Evolutionary conservation across 2,797 vertebrate species (phyloP).

Genomic region (Manis pentadactyla): DNA sequence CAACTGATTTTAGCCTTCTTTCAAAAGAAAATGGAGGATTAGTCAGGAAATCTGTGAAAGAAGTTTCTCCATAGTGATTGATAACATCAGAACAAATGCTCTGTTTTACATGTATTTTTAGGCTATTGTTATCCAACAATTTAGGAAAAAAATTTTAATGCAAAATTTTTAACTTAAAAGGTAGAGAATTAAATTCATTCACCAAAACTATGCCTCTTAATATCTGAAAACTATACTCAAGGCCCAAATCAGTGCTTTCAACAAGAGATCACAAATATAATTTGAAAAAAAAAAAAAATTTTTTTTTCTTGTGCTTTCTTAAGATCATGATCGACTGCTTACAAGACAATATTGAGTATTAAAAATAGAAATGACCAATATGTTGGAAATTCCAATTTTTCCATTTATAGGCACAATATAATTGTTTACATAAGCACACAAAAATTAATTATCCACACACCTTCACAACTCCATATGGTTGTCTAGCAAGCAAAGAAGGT

Average conservation of each 20-base stretch:
- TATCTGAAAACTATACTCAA: constrained; percentile 23
- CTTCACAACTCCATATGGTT: neutral
- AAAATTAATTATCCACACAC: constrained; percentile 34
- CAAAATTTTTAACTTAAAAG: constrained; percentile 29
- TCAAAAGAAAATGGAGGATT: constrained; percentile 2
- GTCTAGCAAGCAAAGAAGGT: neutral
- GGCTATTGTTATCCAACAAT: neutral
- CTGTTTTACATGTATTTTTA: constrained; percentile 42
- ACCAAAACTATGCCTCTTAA: neutral
- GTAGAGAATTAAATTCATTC: constrained; percentile 35
- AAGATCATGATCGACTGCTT: constrained; percentile 27
- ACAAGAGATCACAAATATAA: constrained; percentile 36
- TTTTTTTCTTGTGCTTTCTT: neutral
- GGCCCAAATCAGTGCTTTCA: constrained; percentile 14
- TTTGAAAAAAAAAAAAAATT: neutral
- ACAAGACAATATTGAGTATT: neutral
- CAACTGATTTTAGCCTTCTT: neutral
- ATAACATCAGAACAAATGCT: neutral
- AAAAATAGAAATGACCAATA: neutral
- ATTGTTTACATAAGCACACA: neutral
- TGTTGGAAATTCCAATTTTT: constrained; percentile 31
- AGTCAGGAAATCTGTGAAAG: constrained; percentile 17
- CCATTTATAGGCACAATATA: neutral
- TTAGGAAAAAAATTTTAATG: neutral
- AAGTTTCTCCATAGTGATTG: neutral